Evolutionary conservation across 2,888 invertebrate genomes (phyloP).

Genomic region (Brassicogethes aeneus): DNA sequence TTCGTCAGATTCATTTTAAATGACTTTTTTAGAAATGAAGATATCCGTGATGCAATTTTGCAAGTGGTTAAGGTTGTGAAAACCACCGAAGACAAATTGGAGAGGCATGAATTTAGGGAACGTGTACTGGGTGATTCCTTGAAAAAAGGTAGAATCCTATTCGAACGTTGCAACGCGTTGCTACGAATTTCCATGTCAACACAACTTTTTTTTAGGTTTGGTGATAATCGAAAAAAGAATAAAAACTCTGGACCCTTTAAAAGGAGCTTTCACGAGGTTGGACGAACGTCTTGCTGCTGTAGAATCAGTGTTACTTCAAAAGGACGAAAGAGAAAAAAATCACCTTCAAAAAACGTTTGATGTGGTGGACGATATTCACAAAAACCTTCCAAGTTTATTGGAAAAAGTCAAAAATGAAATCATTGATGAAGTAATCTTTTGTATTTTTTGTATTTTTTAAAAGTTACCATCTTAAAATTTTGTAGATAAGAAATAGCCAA

Average conservation of each 20-base stretch:
- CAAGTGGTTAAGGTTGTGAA: constrained; percentile 74
- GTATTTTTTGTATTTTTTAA: neutral
- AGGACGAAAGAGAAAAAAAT: constrained; percentile 56
- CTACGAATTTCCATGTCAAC: too few relatives aligned
- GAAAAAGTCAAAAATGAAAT: constrained; percentile 40
- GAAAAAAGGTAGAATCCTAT: constrained; percentile 54
- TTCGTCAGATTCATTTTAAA: too few relatives aligned
- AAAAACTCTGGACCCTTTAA: constrained; percentile 58
- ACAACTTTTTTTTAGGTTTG: constrained; percentile 34
- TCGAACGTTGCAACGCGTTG: too few relatives aligned
- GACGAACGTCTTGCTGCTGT: constrained; percentile 70
- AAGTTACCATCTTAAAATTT: too few relatives aligned
- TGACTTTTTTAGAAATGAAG: constrained; percentile 48
- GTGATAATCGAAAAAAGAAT: constrained; percentile 63
- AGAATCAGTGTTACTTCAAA: constrained; percentile 66
- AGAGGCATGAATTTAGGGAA: constrained; percentile 76
- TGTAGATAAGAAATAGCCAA: too few relatives aligned
- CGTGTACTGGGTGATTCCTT: constrained; percentile 68
- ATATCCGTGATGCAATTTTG: constrained; percentile 69
- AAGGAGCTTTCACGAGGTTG: constrained; percentile 57
- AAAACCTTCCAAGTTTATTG: constrained; percentile 41
- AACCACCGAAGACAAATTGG: constrained; percentile 71
- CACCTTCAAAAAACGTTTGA: constrained; percentile 56
- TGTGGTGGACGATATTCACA: constrained; percentile 45
- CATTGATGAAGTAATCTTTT: constrained; percentile 27